phyloP scores from a whole-genome alignment of 2,113 vertebrate species.

The Tenebrosternarchus preto region DNA sequence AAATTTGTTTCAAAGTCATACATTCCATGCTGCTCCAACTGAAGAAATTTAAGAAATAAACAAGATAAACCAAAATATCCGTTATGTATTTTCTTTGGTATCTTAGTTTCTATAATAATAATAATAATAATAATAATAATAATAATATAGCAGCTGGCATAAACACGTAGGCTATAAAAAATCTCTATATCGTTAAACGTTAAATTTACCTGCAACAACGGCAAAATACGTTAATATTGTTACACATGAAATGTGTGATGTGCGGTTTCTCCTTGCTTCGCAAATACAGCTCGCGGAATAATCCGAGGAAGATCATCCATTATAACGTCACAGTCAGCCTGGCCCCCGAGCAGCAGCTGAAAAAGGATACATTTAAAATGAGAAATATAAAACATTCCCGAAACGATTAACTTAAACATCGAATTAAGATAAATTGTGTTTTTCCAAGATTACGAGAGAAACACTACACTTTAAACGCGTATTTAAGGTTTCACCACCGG shows the following conservation, averaged over 20 bases:
- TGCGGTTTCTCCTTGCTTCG: slow-evolving; percentile 6
- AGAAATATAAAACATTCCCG: neutral
- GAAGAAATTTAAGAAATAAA: slow-evolving; percentile 75
- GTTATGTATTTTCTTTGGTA: slow-evolving; percentile 15
- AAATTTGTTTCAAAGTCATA: slow-evolving; percentile 84
- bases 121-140: neutral
- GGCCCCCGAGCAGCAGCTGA: slow-evolving; percentile 27
- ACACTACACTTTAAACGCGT: neutral
- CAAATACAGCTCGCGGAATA: neutral
- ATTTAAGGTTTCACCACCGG: too few relatives aligned
- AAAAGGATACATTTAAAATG: slow-evolving; percentile 9
- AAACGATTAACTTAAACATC: neutral
- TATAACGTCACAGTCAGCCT: slow-evolving; percentile 16
- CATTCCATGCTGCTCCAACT: slow-evolving; percentile 95
- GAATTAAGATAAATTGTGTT: neutral
- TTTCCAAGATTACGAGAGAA: too few relatives aligned
- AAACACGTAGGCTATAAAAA: too few relatives aligned
- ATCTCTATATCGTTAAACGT: too few relatives aligned
- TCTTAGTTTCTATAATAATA: neutral
- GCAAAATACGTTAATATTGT: neutral
- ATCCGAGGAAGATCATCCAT: slow-evolving; percentile 35
- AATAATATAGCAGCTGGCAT: neutral
- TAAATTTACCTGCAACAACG: neutral
- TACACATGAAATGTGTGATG: neutral
- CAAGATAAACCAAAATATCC: slow-evolving; percentile 73